Evolutionary conservation across 2,888 invertebrate genomes (phyloP).

Genomic region (Acanthosepion pharaonis): DNA sequence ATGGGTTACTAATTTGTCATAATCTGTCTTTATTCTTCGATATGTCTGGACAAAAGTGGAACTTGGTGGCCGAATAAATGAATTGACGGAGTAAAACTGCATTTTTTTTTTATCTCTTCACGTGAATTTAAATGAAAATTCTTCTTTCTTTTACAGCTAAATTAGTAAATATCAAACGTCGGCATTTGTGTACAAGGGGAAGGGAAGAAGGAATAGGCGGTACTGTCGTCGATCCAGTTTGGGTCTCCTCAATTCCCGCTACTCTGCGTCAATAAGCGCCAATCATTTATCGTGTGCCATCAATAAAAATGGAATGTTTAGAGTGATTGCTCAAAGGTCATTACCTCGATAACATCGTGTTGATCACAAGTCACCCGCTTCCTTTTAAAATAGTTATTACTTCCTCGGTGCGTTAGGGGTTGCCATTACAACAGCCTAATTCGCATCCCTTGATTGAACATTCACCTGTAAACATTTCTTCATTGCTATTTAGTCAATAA

Average conservation of each 20-base stretch:
- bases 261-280: neutral
- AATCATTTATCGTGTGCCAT: constrained; percentile 10
- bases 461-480: constrained; percentile 22
- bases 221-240: neutral
- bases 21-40: too few relatives aligned
- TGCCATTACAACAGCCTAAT: constrained; percentile 33
- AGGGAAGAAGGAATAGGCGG: neutral
- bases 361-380: constrained; percentile 18
- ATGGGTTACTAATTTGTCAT: too few relatives aligned
- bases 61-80: too few relatives aligned
- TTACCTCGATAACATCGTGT: constrained; percentile 6
- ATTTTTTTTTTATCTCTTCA: too few relatives aligned
- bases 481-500: constrained; percentile 20
- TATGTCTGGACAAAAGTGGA: too few relatives aligned
- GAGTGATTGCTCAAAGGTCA: neutral
- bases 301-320: constrained; percentile 33
- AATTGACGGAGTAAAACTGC: too few relatives aligned
- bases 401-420: constrained; percentile 18
- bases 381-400: constrained; percentile 9
- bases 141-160: neutral
- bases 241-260: neutral
- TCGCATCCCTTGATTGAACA: constrained; percentile 33
- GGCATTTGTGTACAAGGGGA: neutral
- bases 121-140: too few relatives aligned
- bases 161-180: neutral